Conservation (phyloP, 2,113 vertebrate species). For the Cnemophilus loriae region DNA sequence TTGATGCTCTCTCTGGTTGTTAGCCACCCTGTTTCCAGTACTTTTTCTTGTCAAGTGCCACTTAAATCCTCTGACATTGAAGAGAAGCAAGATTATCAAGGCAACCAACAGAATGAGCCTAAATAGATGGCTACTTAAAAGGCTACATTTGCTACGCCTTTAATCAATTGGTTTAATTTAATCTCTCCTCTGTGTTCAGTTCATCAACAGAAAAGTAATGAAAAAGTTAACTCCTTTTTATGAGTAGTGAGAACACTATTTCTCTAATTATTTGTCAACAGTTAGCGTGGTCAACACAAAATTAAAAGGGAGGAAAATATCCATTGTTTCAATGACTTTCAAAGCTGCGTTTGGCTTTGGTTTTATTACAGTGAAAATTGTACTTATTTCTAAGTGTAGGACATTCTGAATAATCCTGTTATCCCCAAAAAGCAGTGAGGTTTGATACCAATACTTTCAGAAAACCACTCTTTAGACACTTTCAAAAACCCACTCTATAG, state of each 20-base stretch:
- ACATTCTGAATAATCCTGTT: background rate
- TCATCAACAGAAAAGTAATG: constrained; percentile 9
- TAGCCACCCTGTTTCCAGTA: background rate
- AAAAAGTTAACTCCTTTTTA: background rate
- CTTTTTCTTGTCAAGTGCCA: background rate
- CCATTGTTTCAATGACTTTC: background rate
- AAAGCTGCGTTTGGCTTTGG: background rate
- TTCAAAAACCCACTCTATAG: background rate
- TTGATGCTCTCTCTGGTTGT: background rate
- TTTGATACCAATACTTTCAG: background rate
- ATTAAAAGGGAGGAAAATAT: background rate
- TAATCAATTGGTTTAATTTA: background rate
- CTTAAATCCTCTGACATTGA: background rate
- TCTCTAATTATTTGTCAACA: background rate
- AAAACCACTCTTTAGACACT: background rate
- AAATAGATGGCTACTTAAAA: background rate
- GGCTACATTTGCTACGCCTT: background rate
- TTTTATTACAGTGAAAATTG: background rate
- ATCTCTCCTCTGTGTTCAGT: background rate
- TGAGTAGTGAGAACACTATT: background rate
- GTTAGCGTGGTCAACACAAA: background rate
- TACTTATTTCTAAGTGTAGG: background rate
- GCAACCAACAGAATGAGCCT: background rate
- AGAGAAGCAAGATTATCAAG: background rate
- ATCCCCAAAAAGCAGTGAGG: background rate